Base-by-base conservation (phyloP, 2,797 vertebrate genomes). In the Etheostoma nigrum region DNA sequence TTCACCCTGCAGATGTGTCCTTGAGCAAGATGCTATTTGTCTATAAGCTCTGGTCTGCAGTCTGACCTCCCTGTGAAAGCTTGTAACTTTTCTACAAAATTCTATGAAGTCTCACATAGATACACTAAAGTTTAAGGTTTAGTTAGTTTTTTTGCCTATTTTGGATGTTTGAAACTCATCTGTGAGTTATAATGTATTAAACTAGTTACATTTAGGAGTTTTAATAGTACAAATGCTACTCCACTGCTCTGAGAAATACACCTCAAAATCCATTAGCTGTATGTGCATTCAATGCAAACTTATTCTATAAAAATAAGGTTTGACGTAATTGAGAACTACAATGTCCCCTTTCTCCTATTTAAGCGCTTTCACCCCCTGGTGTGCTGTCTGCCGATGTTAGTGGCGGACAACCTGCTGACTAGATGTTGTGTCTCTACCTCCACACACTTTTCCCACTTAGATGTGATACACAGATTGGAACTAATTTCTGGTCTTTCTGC, bases 401-500 rank as follows among this genome's bases (percentile, higher is more conserved):
- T 21, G 23, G 57, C 57, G 2, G 64, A 86, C 81, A 76, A 25
- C 70, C 76, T 79, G 83, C 79, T 87, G 61, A 66, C 74, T 86
- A 74, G 53, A 82, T 88, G 84, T 86, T 82, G 82, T 66, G 58
- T 81, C 70, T 81, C 77, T 77, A 62, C 81, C 72, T 76, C 70
- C 72, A 79, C 81, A 79, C 62, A 51, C 61, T 82, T 70, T 45
- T 79, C 51, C 78, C 25, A 74, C 88, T 79, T 73, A 79, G 88
- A 83, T 14, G 21, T 76, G 72, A 85, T 79, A 14, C 79, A 80
- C 70, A 83, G 84, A 80, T 76, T 88, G 86, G 59, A 83, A 85
- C 82, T 91, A 84, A 90, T 90, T 86, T 64, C 78, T 82, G 76
- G 47, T 79, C 64, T 84, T 60, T 60, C 66, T 81, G 49, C 65